These are phyloP conservation scores for Dynastes grantii DNA, from an alignment of 2,888 invertebrate genomes.

Conservation along the genomic window DNA sequence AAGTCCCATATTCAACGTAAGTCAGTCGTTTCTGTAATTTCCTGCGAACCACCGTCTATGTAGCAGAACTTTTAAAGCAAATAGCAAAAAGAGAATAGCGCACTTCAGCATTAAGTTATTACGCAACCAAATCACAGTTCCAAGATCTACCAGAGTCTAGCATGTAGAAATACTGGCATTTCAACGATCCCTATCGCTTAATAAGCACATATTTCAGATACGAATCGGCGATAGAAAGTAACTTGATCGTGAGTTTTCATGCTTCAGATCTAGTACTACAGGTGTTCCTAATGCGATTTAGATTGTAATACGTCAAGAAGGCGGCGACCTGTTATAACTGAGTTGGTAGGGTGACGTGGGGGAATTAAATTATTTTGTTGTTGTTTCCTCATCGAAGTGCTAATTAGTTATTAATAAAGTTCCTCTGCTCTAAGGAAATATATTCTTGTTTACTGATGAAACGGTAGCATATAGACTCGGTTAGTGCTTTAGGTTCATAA, in stretches of 20 bases:
- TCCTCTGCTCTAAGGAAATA: not conserved
- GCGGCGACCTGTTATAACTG: conserved; percentile 18
- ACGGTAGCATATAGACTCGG: no score
- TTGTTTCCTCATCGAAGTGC: not conserved
- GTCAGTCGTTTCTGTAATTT: conserved; percentile 23
- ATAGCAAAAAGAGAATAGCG: not conserved
- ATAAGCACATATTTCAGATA: not conserved
- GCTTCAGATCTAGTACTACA: not conserved
- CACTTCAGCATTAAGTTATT: not conserved
- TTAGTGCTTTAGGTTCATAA: no score
- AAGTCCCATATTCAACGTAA: conserved; percentile 1
- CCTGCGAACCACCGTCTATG: not conserved
- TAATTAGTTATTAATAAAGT: conserved; percentile 8
- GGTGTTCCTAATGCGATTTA: conserved; percentile 19
- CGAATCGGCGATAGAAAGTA: not conserved
- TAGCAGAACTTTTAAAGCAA: not conserved
- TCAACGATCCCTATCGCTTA: not conserved
- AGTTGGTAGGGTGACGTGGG: not conserved
- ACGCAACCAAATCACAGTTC: not conserved
- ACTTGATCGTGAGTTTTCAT: not conserved
- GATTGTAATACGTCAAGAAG: conserved; percentile 1
- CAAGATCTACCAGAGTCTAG: no score
- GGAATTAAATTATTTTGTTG: conserved; percentile 12
- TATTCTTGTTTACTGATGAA: not conserved
- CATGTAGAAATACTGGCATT: not conserved